Evolutionary conservation across 2,888 invertebrate genomes (phyloP), one percentile per base, ranked within the genome.

Genomic region (Lasioglossum malachurum): DNA sequence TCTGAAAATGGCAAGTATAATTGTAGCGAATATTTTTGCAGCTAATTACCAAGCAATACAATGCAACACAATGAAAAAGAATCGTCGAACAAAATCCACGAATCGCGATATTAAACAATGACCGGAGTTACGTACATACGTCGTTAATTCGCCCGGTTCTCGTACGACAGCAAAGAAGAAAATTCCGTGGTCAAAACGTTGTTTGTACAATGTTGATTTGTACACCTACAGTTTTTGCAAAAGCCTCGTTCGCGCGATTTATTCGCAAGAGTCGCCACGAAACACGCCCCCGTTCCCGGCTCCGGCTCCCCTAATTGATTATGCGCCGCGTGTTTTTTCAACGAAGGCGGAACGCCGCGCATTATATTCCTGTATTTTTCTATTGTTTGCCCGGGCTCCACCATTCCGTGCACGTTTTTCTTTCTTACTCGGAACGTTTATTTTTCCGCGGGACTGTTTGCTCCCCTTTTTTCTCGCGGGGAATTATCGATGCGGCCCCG

Each of bases 331-430:
- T 76, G 60, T 64, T 84, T 80, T 80, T 49, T 19, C 49, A 74
- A 41, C 31, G 74, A 19, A 27, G 44, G 5, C 31, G 31, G 14
- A 41, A 14, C 31, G 4, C 53, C 16, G 74, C 49, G 73, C 53
- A 44, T 74, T 49, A 31, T 72, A 64, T 72, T 72, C 38, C 78
- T 69, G 71, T 77, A 71, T 77, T 60, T 60, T 57, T 35, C 8
- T 31, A 16, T 57, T 72, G 60, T 46, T 71, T 81, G 46, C 38
- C 23, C 69, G 19, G 3, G 2, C n/a, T 4, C 31, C 1, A 16
- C 8, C 19, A 46, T 78, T 72, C 41, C 41, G 2, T 49, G 16
- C 49, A 67, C n/a, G 35, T 75, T 41, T 57, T 41, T 57, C 16
- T 80, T 41, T 71, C 31, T n/a, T 2, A 14, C 12, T 46, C 38